Percentiles rank a stretch among this genome's conserved stretches.
Conservation (phyloP, 2,113 vertebrate species). For the Naja naja region DNA sequence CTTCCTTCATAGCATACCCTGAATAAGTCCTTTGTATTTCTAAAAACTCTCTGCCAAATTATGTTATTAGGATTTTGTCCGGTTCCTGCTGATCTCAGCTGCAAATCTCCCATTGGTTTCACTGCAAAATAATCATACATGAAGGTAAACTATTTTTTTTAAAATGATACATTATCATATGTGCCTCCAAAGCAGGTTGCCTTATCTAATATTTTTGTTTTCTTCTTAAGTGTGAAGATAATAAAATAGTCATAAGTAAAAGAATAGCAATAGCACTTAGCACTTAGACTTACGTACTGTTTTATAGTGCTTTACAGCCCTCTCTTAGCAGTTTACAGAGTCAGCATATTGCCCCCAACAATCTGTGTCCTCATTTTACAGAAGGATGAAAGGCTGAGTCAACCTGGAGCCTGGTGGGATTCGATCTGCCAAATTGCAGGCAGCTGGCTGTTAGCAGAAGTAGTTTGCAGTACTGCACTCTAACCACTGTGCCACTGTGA, state of each 20-base stretch:
- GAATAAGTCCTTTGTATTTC: not conserved
- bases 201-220: not conserved
- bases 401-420: no score
- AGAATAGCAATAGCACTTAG: not conserved
- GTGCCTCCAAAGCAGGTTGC: not conserved
- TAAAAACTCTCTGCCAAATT: conserved; percentile 17
- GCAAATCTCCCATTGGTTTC: not conserved
- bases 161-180: not conserved
- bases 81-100: not conserved
- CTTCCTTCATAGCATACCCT: not conserved
- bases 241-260: not conserved
- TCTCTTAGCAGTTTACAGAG: no score
- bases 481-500: no score
- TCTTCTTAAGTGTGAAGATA: not conserved
- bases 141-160: not conserved
- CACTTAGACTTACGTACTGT: no score
- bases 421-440: no score
- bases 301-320: no score
- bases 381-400: no score
- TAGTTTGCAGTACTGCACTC: no score
- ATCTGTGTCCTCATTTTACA: no score
- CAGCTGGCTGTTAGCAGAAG: no score
- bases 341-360: no score
- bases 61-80: not conserved
- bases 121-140: not conserved